phyloP scores from a whole-genome alignment of 30 jellyfish, hydroid and myxozoan genomes.

The Hydractinia echinata region DNA sequence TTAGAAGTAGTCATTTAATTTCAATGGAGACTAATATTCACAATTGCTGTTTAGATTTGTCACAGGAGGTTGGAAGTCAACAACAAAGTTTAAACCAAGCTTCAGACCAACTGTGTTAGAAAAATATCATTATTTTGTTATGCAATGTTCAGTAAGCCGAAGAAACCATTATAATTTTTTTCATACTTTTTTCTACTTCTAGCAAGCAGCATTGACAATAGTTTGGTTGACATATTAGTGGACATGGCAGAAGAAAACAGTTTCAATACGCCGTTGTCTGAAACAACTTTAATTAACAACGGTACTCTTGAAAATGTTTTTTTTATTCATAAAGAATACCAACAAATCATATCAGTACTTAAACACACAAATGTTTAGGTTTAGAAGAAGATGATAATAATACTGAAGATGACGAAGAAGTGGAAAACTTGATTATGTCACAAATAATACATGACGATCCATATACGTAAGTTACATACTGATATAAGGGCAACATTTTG shows the following conservation, averaged over 20 bases:
- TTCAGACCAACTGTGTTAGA: too few species aligned
- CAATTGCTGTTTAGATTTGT: too few species aligned
- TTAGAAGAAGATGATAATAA: conserved; percentile 44
- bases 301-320: conserved; percentile 10
- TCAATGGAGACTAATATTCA: too few species aligned
- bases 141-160: too few species aligned
- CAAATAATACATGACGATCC: conserved; percentile 36
- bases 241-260: conserved; percentile 42
- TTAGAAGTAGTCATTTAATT: too few species aligned
- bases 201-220: conserved; percentile 49
- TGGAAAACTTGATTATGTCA: conserved; percentile 75
- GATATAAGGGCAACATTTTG: too few species aligned
- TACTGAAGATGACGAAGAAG: conserved; percentile 63
- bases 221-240: conserved; percentile 41
- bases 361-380: background rate
- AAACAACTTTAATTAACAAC: conserved; percentile 31
- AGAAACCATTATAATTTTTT: too few species aligned
- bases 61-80: too few species aligned
- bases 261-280: conserved; percentile 26
- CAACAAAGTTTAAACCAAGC: too few species aligned
- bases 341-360: too few species aligned
- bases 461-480: too few species aligned
- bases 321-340: background rate
- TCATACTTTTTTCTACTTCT: background rate
- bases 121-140: too few species aligned